Evolutionary conservation across 2,797 vertebrate genomes (phyloP), one percentile per base, ranked within the genome.

Genomic region (Typhlichthys subterraneus): DNA sequence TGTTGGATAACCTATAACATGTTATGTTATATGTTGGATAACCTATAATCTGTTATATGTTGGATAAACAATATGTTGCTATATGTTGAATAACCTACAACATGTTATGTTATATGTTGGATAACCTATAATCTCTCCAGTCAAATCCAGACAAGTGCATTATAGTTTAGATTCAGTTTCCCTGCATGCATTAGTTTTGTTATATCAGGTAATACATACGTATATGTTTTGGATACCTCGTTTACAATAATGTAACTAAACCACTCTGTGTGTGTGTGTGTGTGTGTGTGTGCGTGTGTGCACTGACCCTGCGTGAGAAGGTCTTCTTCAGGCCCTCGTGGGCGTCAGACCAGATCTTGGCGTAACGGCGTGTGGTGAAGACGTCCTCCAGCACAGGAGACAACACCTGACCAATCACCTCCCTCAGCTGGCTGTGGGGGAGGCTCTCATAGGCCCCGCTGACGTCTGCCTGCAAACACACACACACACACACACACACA

Each of bases 371-470:
- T 38, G 95, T 76, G 17, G 87, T 92, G 63, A 97, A 95, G 0
- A 70, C 46, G 0, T 93, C 84, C 11, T 89, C 87, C 45, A 85
- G 77, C 4, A 90, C 72, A 0, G 93, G 93, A 3, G 72, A 73
- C 52, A 99, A 70, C 3, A 88, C 80, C 7, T 70, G 85, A 0
- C 80, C 79, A 3, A 99, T 72, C 67, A 99, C 94, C 78, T 96
- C 92, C 3, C 87, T 60, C 1, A 99, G 93, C 82, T 94, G 96
- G 9, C 87, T 72, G 71, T 97, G 96, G 33, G 96, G 97, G 23
- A 99, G 93, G 71, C 90, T 89, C 17, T 99, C 97, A 4, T 91
- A 99, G 2, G 97, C 97, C 13, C 94, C 93, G 4, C 90, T 93
- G 42, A 99, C 92, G 59, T 98, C 97, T 69, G 94, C 90, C 97